These are phyloP conservation scores for Cheilosia variabilis DNA, from an alignment of 2,888 invertebrate species.

Conservation along the genomic window DNA sequence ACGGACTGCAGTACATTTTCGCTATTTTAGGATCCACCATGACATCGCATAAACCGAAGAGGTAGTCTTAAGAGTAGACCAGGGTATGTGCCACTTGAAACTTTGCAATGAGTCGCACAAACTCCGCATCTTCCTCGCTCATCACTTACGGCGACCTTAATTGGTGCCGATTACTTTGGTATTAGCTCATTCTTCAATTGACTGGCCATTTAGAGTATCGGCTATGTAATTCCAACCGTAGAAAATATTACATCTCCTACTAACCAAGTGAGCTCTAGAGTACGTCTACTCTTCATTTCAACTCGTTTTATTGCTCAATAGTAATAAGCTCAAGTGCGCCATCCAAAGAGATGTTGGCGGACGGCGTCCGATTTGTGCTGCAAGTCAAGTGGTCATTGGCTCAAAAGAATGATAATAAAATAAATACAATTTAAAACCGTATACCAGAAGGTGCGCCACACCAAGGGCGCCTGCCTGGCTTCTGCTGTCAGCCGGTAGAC, in stretches of 20 bases:
- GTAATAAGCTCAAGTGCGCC: slow-evolving; percentile 33
- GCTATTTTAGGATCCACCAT: slow-evolving; percentile 21
- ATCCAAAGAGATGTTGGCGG: slow-evolving; percentile 46
- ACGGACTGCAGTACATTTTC: slow-evolving; percentile 3
- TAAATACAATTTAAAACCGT: slow-evolving; percentile 40
- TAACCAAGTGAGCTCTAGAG: slow-evolving; percentile 33
- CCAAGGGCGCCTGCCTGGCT: slow-evolving; percentile 67
- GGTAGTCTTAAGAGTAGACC: slow-evolving; percentile 5
- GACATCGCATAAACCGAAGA: not conserved
- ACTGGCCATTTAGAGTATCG: slow-evolving; percentile 10
- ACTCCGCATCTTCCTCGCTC: not conserved
- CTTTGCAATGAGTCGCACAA: not conserved
- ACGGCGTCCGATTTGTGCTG: slow-evolving; percentile 34
- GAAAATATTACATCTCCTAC: slow-evolving; percentile 15
- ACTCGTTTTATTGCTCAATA: slow-evolving; percentile 44
- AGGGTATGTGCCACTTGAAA: slow-evolving; percentile 12
- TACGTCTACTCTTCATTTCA: slow-evolving; percentile 33
- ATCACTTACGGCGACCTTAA: slow-evolving; percentile 7
- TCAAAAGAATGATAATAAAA: slow-evolving; percentile 31
- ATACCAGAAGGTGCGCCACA: slow-evolving; percentile 63
- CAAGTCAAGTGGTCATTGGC: slow-evolving; percentile 42
- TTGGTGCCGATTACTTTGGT: slow-evolving; percentile 39
- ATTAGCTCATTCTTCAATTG: slow-evolving; percentile 27
- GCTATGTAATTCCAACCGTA: not conserved
- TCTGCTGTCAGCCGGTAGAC: slow-evolving; percentile 62